These are phyloP conservation scores for Odontesthes bonariensis DNA, from an alignment of 2,113 vertebrate genomes.

Conservation along the genomic window DNA sequence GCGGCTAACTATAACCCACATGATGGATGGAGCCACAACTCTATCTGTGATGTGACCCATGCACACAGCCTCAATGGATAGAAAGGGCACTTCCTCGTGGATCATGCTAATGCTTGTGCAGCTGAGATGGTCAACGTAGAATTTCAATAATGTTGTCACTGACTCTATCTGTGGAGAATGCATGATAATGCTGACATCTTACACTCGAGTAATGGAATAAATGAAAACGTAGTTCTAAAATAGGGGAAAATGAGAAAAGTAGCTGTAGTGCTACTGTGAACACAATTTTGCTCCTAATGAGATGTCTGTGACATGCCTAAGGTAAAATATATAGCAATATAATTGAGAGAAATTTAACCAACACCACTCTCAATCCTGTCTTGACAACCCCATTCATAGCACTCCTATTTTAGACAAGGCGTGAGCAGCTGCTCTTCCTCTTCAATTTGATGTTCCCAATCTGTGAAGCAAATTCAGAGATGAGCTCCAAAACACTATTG, in stretches of 20 bases:
- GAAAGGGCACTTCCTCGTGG: constrained; percentile 81
- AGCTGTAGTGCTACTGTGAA: too few relatives aligned
- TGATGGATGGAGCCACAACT: constrained; percentile 82
- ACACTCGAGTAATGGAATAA: not conserved
- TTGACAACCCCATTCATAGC: too few relatives aligned
- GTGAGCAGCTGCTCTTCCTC: too few relatives aligned
- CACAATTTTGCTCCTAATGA: too few relatives aligned
- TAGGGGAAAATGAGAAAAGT: not conserved
- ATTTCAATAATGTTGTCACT: constrained; percentile 74
- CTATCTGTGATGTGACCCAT: constrained; percentile 83
- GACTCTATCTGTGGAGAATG: constrained; percentile 43
- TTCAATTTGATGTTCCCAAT: too few relatives aligned
- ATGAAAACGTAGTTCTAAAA: not conserved
- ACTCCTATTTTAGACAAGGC: too few relatives aligned
- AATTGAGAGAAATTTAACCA: too few relatives aligned
- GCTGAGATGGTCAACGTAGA: constrained; percentile 62
- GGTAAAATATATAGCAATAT: too few relatives aligned
- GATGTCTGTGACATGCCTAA: too few relatives aligned
- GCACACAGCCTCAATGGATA: constrained; percentile 76
- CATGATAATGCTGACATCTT: constrained; percentile 22
- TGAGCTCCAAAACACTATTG: too few relatives aligned
- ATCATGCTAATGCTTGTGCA: constrained; percentile 80
- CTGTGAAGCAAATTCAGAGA: too few relatives aligned
- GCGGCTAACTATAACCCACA: constrained; percentile 81
- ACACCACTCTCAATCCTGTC: too few relatives aligned